Conservation (phyloP, 2,888 invertebrate genomes). For the Steinernema carpocapsae region DNA sequence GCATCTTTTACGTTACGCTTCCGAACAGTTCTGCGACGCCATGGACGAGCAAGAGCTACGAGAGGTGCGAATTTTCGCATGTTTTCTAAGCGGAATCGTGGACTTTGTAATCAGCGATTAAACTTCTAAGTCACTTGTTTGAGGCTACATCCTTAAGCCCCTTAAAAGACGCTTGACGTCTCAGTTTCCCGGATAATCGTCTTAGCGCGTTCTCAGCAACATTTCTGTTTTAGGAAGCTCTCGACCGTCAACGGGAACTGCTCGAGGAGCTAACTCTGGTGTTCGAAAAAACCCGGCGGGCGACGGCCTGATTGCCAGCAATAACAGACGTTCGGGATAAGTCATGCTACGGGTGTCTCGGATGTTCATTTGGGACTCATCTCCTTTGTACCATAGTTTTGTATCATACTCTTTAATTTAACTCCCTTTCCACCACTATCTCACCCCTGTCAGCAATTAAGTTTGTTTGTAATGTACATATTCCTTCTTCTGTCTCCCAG, state of each 20-base stretch:
- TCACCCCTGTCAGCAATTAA: too few species aligned
- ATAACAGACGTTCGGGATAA: constrained; percentile 12
- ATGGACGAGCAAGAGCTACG: constrained; percentile 9
- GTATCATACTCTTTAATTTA: constrained; percentile 5
- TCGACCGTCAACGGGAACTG: constrained; percentile 6
- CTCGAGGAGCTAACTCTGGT: constrained; percentile 1
- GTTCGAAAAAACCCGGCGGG: not conserved
- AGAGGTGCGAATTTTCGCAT: not conserved
- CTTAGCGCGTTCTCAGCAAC: not conserved
- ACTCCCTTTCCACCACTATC: too few species aligned
- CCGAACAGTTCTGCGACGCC: not conserved
- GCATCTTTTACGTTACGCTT: constrained; percentile 38
- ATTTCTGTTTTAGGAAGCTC: constrained; percentile 16
- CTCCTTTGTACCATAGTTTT: constrained; percentile 10
- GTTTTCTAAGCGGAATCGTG: too few species aligned
- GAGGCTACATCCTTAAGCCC: not conserved
- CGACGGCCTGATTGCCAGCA: not conserved
- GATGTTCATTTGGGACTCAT: constrained; percentile 13
- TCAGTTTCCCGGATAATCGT: too few species aligned
- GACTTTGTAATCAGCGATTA: too few species aligned
- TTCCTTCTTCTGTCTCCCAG: too few species aligned
- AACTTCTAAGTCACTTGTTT: not conserved
- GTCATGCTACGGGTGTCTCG: constrained; percentile 25
- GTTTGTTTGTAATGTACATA: too few species aligned
- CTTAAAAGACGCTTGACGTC: too few species aligned